Evolutionary conservation across 1,140 invertebrate species (phyloP), one percentile per base, ranked within the genome.

Genomic region (Drosophila tani): DNA sequence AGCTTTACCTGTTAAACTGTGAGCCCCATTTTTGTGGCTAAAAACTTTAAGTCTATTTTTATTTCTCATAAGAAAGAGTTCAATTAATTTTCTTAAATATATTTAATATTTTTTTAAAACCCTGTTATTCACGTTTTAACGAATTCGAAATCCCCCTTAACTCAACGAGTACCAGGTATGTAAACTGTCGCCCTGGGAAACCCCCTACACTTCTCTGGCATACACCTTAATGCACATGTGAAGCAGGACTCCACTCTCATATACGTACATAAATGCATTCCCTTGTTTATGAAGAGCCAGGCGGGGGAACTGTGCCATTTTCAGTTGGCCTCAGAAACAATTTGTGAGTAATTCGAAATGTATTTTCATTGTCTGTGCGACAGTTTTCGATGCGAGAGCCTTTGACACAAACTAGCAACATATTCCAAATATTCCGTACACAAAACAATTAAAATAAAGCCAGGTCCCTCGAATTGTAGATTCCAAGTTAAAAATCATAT

Each of bases 331-430:
- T 67, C 46, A 11, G 46, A 50, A 65, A 67, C 63, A 69, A 55
- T 68, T 70, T 59, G 38, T 59, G 35, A 35, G 21, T 59, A 71
- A 50, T 73, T 73, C 15, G 24, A 47, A 49, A 71, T 70, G 35
- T 57, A 57, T 70, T 70, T 69, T 19, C 66, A 32, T 32, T 40
- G 35, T 71, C 19, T 47, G 17, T 49, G 41, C 2, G 27, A 68
- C 19, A 50, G 32, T n/a, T 32, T 71, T 38, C 27, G 11, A 50
- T 32, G 21, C 35, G n/a, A 47, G n/a, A 47, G 3, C 15, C 43
- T 73, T 73, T 71, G 68, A 71, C 45, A 50, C 41, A 58, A 40
- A 73, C 32, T 50, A 50, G 53, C 14, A 21, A 24, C 32, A 27
- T 49, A 41, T 50, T 19, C 27, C 24, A 50, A 50, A 32, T 40